Percentiles rank a stretch among this genome's conserved stretches.
These are phyloP conservation scores for Lepidotrigona ventralis DNA, from an alignment of 1,140 invertebrate genomes.

Conservation along the genomic window DNA sequence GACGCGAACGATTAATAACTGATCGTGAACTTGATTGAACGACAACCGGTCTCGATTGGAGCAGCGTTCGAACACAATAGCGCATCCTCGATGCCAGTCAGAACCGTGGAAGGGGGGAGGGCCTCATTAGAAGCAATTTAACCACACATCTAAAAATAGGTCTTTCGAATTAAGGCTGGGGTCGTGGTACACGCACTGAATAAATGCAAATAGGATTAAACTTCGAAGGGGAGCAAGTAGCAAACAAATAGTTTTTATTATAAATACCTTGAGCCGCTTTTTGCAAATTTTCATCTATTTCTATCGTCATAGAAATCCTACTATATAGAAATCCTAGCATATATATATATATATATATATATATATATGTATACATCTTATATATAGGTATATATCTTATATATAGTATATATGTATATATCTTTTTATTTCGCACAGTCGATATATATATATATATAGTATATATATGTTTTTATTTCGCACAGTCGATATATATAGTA, in stretches of 20 bases:
- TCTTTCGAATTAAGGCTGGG: slow-evolving; percentile 62
- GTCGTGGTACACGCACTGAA: slow-evolving; percentile 45
- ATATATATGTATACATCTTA: too few relatives aligned
- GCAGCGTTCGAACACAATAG: slow-evolving; percentile 35
- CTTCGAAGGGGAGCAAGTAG: slow-evolving; percentile 34
- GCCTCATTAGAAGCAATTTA: slow-evolving; percentile 70
- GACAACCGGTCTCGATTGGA: slow-evolving; percentile 9
- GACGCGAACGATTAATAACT: slow-evolving; percentile 25
- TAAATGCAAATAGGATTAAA: slow-evolving; percentile 46
- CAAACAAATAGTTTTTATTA: slow-evolving; percentile 21
- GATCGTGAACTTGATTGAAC: slow-evolving; percentile 33
- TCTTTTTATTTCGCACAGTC: too few relatives aligned
- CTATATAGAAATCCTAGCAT: too few relatives aligned
- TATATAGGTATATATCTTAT: too few relatives aligned
- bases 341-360: too few relatives aligned
- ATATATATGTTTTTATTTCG: too few relatives aligned
- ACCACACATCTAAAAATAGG: slow-evolving; percentile 69
- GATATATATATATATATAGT: too few relatives aligned
- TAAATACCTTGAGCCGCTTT: slow-evolving; percentile 30
- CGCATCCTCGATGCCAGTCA: slow-evolving; percentile 21
- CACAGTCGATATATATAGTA: too few relatives aligned
- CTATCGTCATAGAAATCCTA: background rate
- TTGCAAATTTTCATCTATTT: too few relatives aligned
- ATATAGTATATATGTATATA: too few relatives aligned
- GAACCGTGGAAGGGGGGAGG: slow-evolving; percentile 18